phyloP scores from a whole-genome alignment of 2,113 vertebrate genomes.

The Odobenus rosmarus region DNA sequence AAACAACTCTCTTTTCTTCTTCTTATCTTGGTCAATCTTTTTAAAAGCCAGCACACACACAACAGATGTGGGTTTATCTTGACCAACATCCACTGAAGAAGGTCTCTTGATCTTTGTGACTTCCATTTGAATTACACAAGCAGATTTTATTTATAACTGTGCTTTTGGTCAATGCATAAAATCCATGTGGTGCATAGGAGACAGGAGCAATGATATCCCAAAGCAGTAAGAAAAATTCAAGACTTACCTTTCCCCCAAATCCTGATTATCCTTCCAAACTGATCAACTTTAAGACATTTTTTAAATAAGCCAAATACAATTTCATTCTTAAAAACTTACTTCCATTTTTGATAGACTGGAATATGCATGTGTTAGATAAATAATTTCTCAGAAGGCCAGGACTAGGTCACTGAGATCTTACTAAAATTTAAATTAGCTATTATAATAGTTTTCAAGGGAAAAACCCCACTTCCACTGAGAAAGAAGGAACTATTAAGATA shows the following conservation, averaged over 20 bases:
- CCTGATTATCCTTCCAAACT: not conserved
- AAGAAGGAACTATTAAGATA: not conserved
- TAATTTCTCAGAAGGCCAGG: not conserved
- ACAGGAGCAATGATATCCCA: not conserved
- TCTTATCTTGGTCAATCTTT: not conserved
- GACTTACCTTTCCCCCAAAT: not conserved
- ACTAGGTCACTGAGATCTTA: not conserved
- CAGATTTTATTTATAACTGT: not conserved
- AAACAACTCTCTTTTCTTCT: not conserved
- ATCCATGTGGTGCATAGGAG: not conserved
- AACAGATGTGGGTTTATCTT: not conserved
- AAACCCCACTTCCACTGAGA: not conserved
- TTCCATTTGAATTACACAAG: not conserved
- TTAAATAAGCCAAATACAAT: not conserved
- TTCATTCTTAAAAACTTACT: not conserved
- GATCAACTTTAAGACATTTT: not conserved
- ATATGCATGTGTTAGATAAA: not conserved
- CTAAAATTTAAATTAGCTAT: constrained; percentile 29
- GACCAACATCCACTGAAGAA: not conserved
- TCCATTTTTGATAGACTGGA: not conserved
- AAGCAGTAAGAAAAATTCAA: not conserved
- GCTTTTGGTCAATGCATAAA: not conserved
- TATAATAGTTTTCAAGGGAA: not conserved
- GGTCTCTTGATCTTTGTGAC: not conserved
- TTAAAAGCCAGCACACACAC: not conserved